These are phyloP conservation scores for Tringa solitaria DNA, from an alignment of 2,113 vertebrate species.

Conservation along the genomic window DNA sequence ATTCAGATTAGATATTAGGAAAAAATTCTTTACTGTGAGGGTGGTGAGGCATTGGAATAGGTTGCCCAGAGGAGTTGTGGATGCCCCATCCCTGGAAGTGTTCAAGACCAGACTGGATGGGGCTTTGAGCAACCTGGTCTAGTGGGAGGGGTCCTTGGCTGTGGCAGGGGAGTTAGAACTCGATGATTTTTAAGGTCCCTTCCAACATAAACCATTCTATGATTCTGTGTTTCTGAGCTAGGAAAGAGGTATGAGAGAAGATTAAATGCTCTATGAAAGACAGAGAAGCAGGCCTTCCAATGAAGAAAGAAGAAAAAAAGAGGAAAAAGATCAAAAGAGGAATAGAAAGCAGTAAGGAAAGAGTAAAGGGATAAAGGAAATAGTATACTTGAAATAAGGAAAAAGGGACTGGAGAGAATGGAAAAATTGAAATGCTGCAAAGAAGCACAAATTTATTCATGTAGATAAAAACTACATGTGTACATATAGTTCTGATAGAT, in stretches of 20 bases:
- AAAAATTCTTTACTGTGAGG: too few relatives aligned
- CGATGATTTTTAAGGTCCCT: too few relatives aligned
- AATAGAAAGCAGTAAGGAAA: background rate
- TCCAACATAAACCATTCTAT: too few relatives aligned
- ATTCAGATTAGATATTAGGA: too few relatives aligned
- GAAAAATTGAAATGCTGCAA: background rate
- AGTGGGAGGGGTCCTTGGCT: too few relatives aligned
- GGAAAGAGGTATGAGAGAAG: background rate
- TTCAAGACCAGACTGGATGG: too few relatives aligned
- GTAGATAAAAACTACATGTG: background rate
- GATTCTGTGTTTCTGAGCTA: background rate
- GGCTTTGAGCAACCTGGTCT: too few relatives aligned
- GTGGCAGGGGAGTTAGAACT: too few relatives aligned
- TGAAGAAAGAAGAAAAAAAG: background rate
- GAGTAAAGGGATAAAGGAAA: background rate
- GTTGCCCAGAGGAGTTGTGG: too few relatives aligned
- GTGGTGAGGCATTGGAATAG: too few relatives aligned
- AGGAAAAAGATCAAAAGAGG: fast-evolving
- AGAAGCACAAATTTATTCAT: background rate
- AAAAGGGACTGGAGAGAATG: background rate
- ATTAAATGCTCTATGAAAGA: background rate
- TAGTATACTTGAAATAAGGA: background rate
- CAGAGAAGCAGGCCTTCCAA: background rate
- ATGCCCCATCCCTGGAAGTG: too few relatives aligned
- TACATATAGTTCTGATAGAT: background rate